Base-by-base conservation (phyloP, 1,140 invertebrate species). In the Saxidomus purpurata region DNA sequence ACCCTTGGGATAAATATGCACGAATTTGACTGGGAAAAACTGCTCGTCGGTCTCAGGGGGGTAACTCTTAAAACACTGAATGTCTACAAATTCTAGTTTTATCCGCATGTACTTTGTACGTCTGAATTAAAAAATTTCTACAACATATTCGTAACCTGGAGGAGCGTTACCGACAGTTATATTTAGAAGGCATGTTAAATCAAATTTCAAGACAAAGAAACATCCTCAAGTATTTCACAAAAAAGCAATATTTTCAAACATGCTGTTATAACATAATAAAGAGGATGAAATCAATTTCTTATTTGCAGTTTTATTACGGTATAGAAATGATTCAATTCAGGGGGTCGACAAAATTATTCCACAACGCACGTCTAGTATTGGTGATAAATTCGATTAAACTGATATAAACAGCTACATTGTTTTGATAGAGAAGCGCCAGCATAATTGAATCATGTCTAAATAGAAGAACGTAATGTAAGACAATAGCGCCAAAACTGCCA, bases 361-460 rank as follows among this genome's bases (percentile, higher is more conserved):
- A 13, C 38, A 28, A 36, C 13, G 22, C 25, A 59, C n/a, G 28
- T 34, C 8, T 59, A 34, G 22, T 6, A 22, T 55, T 52, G 15
- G 25, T 49, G 28, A 79, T 79, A 79, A 55, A 34, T 52, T 79
- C 76, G 28, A 38, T 79, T 79, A 79, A 55, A 79, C 2, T n/a
- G 76, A 79, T 31, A 79, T 79, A 79, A 79, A 79, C 31, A n/a
- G 43, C 34, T 25, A 15, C 47, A 36, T 52, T 79, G 28, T 36
- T 79, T 79, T 79, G 49, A 79, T 79, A 79, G 76, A 55, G 8
- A 22, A 52, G 76, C 76, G 76, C 76, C 76, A 36, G 49, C 6
- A 0, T 38, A 79, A 79, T 52, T 79, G 43, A 79, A 52, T 79
- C 76, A 38, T 79, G 76, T 79, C 76, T 79, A 55, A 79, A 55